Conservation (phyloP, 2,113 vertebrate genomes). For the Oncorhynchus nerka region DNA sequence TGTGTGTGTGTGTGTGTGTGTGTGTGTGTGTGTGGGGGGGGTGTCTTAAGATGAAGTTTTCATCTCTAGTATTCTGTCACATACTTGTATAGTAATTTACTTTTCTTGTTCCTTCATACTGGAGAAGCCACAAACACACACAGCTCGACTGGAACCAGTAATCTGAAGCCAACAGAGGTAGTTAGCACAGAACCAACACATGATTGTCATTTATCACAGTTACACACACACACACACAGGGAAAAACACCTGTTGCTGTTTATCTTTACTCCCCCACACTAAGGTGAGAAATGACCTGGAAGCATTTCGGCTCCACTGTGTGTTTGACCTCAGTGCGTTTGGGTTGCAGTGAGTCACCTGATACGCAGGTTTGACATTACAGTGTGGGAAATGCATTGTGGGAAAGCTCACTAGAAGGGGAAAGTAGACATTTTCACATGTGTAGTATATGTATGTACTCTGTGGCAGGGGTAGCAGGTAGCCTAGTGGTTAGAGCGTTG, state of each 20-base stretch:
- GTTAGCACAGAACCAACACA: conserved; percentile 8
- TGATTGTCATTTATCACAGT: conserved; percentile 5
- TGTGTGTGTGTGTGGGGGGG: no score
- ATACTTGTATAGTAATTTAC: no score
- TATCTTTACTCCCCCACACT: conserved; percentile 39
- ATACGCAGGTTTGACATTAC: conserved; percentile 79
- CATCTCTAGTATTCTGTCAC: no score
- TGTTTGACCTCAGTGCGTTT: conserved; percentile 52
- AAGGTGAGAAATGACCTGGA: conserved; percentile 42
- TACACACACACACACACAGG: background rate
- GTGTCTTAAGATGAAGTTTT: no score
- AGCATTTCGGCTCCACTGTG: no score
- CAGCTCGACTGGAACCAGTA: conserved; percentile 4
- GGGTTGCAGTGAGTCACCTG: conserved; percentile 64
- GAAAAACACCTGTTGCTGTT: background rate
- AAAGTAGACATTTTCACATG: background rate
- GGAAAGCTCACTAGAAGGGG: conserved; percentile 48
- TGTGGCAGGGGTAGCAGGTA: no score
- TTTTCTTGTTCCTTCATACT: no score
- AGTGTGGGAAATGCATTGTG: conserved; percentile 71
- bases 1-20: no score
- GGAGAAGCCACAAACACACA: background rate
- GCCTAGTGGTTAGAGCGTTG: no score
- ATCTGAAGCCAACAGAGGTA: conserved; percentile 9
- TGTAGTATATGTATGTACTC: background rate